phyloP scores from a whole-genome alignment of 2,888 invertebrate genomes.

The Parnassius orleans region DNA sequence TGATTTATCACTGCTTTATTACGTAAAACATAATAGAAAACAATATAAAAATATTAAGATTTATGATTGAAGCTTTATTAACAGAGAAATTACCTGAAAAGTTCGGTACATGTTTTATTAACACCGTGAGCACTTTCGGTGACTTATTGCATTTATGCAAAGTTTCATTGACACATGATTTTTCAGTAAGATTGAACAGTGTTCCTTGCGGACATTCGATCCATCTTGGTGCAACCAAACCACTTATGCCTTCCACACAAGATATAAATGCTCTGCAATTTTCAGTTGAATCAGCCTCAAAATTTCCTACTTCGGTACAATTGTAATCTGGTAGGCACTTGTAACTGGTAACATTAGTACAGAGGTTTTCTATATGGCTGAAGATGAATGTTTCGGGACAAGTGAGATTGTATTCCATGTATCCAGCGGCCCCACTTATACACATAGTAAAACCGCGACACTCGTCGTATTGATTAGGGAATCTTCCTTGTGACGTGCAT shows the following conservation, averaged over 20 bases:
- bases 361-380: constrained; percentile 59
- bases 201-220: constrained; percentile 48
- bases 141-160: constrained; percentile 41
- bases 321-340: constrained; percentile 51
- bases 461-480: constrained; percentile 54
- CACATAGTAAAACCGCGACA: constrained; percentile 70
- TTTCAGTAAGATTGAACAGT: constrained; percentile 43
- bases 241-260: constrained; percentile 52
- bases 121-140: constrained; percentile 29
- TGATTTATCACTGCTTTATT: constrained; percentile 3
- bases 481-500: constrained; percentile 58
- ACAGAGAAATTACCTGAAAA: constrained; percentile 27
- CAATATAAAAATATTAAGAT: constrained; percentile 2
- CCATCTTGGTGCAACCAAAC: constrained; percentile 52
- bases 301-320: constrained; percentile 51
- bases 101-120: constrained; percentile 26
- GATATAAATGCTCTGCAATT: constrained; percentile 54
- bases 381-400: constrained; percentile 62
- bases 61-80: constrained; percentile 18
- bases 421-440: constrained; percentile 45
- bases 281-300: constrained; percentile 36
- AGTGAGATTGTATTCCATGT: constrained; percentile 54
- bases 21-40: background rate
- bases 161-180: constrained; percentile 48
- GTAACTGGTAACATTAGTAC: constrained; percentile 62